Evolutionary conservation across 2,888 invertebrate species (phyloP).

Genomic region (Odontothrips loti): DNA sequence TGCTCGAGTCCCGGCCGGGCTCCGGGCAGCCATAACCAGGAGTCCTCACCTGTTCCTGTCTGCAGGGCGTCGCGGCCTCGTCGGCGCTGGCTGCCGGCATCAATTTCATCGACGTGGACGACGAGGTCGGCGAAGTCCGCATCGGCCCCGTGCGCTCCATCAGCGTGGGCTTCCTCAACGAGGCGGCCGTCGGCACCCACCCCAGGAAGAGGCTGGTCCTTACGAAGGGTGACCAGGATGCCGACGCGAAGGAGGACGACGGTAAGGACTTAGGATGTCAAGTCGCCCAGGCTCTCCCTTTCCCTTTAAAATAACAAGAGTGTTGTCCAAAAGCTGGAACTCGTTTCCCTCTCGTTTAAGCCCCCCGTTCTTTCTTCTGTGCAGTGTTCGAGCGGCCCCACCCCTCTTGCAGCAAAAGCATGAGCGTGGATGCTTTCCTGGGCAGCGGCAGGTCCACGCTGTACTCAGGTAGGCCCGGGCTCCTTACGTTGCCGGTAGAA

Average conservation of each 20-base stretch:
- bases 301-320: too few species aligned
- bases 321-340: too few species aligned
- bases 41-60: neutral
- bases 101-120: slow-evolving; percentile 22
- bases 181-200: neutral
- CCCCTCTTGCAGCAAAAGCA: neutral
- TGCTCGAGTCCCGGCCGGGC: too few species aligned
- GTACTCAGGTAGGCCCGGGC: neutral
- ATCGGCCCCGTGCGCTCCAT: slow-evolving; percentile 15
- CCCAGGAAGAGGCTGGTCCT: neutral
- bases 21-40: too few species aligned
- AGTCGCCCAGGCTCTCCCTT: too few species aligned
- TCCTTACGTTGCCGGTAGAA: too few species aligned
- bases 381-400: neutral
- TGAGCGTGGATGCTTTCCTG: slow-evolving; percentile 3
- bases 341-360: too few species aligned
- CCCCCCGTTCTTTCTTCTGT: too few species aligned
- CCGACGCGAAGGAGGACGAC: slow-evolving; percentile 35
- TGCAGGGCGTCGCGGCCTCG: neutral
- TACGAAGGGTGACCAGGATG: slow-evolving; percentile 30
- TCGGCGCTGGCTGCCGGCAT: neutral
- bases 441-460: neutral
- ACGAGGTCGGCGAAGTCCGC: slow-evolving; percentile 8
- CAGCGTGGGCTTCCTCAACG: slow-evolving; percentile 16
- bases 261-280: slow-evolving; percentile 35